Evolutionary conservation across 1,140 invertebrate species (phyloP), one percentile per base, ranked within the genome.

Genomic region (Heliconius hewitsoni): DNA sequence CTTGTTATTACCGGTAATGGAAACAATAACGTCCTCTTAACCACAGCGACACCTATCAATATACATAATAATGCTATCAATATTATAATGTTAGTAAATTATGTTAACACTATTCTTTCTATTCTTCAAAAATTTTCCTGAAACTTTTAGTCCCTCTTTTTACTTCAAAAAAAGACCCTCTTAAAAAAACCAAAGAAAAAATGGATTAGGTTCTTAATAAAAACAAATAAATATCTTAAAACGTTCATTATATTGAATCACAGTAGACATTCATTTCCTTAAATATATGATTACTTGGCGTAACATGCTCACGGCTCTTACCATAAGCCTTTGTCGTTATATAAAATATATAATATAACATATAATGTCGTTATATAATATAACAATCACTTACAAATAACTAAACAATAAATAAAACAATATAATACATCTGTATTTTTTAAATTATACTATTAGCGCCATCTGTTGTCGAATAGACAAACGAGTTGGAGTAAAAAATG

Each of bases 211-310:
- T 57, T 23, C 1, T 57, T 57, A 30, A n/a, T 66, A 30, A 30
- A 66, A 66, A 16, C 23, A 27, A 9, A 16, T 30, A 66, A 11
- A 75, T 18, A 75, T 75, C 57, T 75, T 77, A 82, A 82, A 77
- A 82, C 81, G 77, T 82, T 79, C 80, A 82, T 82, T 82, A 74
- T 75, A 73, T 73, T 52, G 52, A 82, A 82, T 82, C 78, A 82
- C 78, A 82, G 76, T 74, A 39, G 57, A 80, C 79, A 55, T 78
- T 52, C 23, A 77, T 66, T 66, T 66, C 30, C 13, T 66, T 66
- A 42, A 73, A 73, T 73, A 73, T 19, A 73, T 73, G 34, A 73
- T 46, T 73, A 73, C 55, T 57, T 57, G 55, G 55, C 13, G 46
- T 73, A n/a, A 42, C n/a, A 27, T 30, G 72, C n/a, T 73, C 42